Conservation (phyloP, 2,797 vertebrate species). For the Taenioides sp. region DNA sequence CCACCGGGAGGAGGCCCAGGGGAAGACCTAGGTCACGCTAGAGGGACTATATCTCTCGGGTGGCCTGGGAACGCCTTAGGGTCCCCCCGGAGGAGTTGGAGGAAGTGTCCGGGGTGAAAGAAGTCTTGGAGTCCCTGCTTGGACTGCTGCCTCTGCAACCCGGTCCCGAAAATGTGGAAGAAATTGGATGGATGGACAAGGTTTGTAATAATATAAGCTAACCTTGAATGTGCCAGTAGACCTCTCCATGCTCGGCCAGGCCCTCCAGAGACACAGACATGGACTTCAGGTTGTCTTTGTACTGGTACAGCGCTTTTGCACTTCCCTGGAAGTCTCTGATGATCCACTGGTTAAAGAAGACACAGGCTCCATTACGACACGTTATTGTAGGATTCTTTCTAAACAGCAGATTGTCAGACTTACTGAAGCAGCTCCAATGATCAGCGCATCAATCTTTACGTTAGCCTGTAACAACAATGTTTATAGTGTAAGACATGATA, state of each 20-base stretch:
- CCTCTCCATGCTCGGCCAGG: conserved; percentile 81
- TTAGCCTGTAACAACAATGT: conserved; percentile 72
- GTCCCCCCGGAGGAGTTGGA: too few relatives aligned
- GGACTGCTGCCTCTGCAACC: too few relatives aligned
- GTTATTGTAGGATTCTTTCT: not conserved
- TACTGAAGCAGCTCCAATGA: conserved; percentile 93
- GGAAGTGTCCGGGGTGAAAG: too few relatives aligned
- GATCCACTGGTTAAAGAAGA: conserved; percentile 82
- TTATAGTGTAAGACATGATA: too few relatives aligned
- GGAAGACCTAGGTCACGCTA: too few relatives aligned
- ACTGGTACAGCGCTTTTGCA: conserved; percentile 87
- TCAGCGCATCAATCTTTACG: conserved; percentile 85
- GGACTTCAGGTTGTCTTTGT: conserved; percentile 89
- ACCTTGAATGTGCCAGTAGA: conserved; percentile 98
- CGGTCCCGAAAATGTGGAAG: too few relatives aligned
- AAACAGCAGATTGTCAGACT: conserved; percentile 46
- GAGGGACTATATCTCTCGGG: too few relatives aligned
- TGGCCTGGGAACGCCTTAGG: too few relatives aligned
- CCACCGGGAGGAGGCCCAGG: too few relatives aligned
- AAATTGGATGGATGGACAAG: too few relatives aligned
- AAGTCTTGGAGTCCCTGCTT: too few relatives aligned
- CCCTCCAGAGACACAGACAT: conserved; percentile 85
- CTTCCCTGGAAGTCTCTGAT: conserved; percentile 94
- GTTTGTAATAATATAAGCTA: conserved; percentile 29
- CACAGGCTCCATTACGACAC: conserved; percentile 6